Evolutionary conservation across 2,113 vertebrate genomes (phyloP).

Genomic region (Acrocephalus kingi): DNA sequence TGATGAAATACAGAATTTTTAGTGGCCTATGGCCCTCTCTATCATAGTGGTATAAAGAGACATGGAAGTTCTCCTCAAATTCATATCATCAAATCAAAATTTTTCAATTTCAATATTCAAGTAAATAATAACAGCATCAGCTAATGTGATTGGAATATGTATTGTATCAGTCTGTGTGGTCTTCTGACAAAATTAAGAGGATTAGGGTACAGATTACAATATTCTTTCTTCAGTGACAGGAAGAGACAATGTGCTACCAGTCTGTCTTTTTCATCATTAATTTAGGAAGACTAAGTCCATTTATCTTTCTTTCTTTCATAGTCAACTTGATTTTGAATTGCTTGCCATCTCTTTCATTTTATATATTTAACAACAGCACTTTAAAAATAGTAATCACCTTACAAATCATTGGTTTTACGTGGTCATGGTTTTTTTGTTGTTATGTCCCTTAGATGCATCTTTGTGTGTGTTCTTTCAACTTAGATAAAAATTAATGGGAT

Average conservation of each 20-base stretch:
- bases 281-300: slow-evolving; percentile 3
- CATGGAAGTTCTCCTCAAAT: background rate
- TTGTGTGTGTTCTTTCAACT: background rate
- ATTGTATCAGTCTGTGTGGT: background rate
- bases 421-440: background rate
- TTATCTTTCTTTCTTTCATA: slow-evolving; percentile 1
- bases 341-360: background rate
- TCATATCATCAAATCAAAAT: background rate
- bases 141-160: background rate
- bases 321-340: background rate
- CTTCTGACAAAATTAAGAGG: background rate
- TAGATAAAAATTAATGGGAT: background rate
- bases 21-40: background rate
- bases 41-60: background rate
- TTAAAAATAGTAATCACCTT: slow-evolving; percentile 24
- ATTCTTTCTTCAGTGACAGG: background rate
- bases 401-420: background rate
- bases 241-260: background rate
- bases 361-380: slow-evolving; percentile 10
- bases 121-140: background rate
- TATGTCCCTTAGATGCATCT: background rate
- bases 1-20: background rate
- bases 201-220: slow-evolving; percentile 19
- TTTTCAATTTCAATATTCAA: background rate
- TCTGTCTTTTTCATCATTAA: background rate